These are phyloP conservation scores for Drosophila parthenogenetica DNA, from an alignment of 2,888 invertebrate genomes.

Conservation along the genomic window DNA sequence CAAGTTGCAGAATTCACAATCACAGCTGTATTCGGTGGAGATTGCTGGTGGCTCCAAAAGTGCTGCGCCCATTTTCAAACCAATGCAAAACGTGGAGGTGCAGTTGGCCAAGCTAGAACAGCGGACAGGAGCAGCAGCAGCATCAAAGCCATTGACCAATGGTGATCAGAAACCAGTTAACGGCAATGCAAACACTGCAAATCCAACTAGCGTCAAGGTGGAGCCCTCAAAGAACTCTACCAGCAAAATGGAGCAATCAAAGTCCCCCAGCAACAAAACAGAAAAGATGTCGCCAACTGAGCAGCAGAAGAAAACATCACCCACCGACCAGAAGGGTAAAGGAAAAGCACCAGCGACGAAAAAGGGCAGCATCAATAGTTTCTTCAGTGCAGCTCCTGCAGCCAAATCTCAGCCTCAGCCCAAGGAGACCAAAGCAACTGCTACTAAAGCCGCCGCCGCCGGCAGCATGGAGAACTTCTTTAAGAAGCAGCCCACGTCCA, in stretches of 20 bases:
- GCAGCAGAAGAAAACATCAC: constrained; percentile 50
- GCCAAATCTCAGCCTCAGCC: constrained; percentile 43
- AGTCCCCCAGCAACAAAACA: constrained; percentile 15
- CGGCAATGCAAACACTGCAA: constrained; percentile 18
- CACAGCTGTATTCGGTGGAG: constrained; percentile 80
- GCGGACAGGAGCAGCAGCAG: constrained; percentile 25
- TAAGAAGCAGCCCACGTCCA: constrained; percentile 54
- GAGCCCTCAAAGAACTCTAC: constrained; percentile 7
- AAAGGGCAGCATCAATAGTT: constrained; percentile 76
- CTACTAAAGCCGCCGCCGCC: constrained; percentile 39
- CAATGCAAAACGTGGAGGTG: constrained; percentile 69
- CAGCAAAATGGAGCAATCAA: constrained; percentile 23
- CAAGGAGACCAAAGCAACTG: constrained; percentile 52
- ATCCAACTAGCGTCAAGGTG: constrained; percentile 28
- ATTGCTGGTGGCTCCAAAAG: constrained; percentile 80
- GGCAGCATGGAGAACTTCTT: constrained; percentile 63
- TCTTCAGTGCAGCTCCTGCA: constrained; percentile 61
- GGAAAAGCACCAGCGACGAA: constrained; percentile 45
- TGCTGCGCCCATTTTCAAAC: constrained; percentile 75
- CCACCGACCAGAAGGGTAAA: constrained; percentile 46
- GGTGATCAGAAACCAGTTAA: constrained; percentile 27
- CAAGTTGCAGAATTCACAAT: constrained; percentile 71
- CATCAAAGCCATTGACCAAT: constrained; percentile 23
- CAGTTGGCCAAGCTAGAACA: constrained; percentile 59
- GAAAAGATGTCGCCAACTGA: constrained; percentile 12